phyloP scores from a whole-genome alignment of 2,888 invertebrate genomes.

The Chrysolina haemoptera region DNA sequence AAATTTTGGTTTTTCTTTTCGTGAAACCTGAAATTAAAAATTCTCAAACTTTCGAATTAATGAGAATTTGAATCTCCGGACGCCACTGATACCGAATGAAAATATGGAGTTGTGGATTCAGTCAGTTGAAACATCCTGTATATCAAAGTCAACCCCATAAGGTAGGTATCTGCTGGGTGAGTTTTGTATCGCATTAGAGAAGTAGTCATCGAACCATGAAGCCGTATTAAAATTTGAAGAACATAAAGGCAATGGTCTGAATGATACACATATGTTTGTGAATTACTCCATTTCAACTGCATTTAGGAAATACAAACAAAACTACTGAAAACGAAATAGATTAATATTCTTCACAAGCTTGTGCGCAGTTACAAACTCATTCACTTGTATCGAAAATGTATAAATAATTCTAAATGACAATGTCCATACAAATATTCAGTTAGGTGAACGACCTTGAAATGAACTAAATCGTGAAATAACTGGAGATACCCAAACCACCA shows the following conservation, averaged over 20 bases:
- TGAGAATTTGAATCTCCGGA: too few species aligned
- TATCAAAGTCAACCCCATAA: background rate
- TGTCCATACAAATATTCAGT: constrained; percentile 49
- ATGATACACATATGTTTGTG: too few species aligned
- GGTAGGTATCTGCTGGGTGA: background rate
- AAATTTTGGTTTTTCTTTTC: too few species aligned
- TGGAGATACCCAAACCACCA: constrained; percentile 49
- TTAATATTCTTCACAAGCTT: background rate
- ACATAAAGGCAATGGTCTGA: too few species aligned
- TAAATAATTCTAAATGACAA: constrained; percentile 17
- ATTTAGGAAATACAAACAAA: too few species aligned
- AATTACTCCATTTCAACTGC: too few species aligned
- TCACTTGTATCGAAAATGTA: background rate
- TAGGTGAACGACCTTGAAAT: constrained; percentile 67
- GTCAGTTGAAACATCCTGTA: background rate
- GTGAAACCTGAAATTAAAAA: too few species aligned
- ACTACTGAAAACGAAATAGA: background rate
- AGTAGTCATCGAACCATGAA: background rate
- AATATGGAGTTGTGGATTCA: background rate
- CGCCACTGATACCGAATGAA: too few species aligned
- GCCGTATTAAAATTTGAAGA: background rate
- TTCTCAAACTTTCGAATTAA: too few species aligned
- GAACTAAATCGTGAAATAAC: constrained; percentile 30
- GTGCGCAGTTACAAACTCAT: background rate
- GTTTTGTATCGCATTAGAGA: background rate